Evolutionary conservation across 2,888 invertebrate species (phyloP), one percentile per base, ranked within the genome.

Genomic region (Formica aserva): DNA sequence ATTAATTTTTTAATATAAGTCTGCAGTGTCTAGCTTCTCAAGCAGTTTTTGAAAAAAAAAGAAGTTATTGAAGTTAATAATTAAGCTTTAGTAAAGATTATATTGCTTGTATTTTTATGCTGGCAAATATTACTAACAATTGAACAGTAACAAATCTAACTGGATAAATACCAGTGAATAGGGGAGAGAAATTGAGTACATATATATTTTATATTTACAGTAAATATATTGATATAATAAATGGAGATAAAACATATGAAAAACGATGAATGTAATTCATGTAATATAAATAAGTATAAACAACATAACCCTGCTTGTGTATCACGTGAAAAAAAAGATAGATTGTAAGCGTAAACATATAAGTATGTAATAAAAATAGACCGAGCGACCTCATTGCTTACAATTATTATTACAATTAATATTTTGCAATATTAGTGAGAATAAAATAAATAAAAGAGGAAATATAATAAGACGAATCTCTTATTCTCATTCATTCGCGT

Each of bases 181-280:
- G 15, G 22, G 22, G 11, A 55, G 18, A 52, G 5, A 81, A 65
- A 84, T 81, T 83, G 65, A 80, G 65, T 82, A 55, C 55, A 52
- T 52, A 52, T 78, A 65, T 52, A 75, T 84, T 88, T 85, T 84
- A 65, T 67, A 83, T 52, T 83, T 67, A 82, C 65, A 85, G 32
- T 88, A 60, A 67, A 67, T 67, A 55, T 67, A 66, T 55, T 82
- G 41, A 83, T 75, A 62, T 62, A 65, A 65, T 48, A 75, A 63
- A 32, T 13, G 13, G 18, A 26, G 35, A 29, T 52, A 52, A 35
- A 52, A 65, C 1, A 52, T 52, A 11, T 22, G 32, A 32, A n/a
- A 22, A 8, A 18, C 3, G 26, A 9, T 29, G 15, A 74, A 75
- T 63, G 6, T 32, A 75, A 11, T 45, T 45, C 45, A 63, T 75